A percentile compares a stretch with the other conserved stretches of the same genome.
Conservation (phyloP, 2,888 invertebrate species). For the Orthosia cruda region DNA sequence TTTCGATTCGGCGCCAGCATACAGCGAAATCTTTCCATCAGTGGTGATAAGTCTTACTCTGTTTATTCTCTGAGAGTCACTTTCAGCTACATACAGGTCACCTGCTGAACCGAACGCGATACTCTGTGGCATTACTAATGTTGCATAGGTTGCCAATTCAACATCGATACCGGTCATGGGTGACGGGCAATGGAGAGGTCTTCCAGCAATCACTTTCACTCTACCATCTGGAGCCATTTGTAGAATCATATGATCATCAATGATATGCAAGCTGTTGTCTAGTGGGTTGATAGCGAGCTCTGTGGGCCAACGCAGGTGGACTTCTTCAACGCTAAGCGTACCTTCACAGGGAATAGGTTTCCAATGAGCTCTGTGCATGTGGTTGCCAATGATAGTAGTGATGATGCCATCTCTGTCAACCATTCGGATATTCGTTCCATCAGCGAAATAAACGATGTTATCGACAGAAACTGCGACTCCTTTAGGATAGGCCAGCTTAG, state of each 20-base stretch:
- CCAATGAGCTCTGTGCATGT: slow-evolving; percentile 98
- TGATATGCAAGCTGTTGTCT: slow-evolving; percentile 98
- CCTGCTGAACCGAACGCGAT: slow-evolving; percentile 98
- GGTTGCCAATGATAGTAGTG: slow-evolving; percentile 97
- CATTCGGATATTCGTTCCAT: slow-evolving; percentile 98
- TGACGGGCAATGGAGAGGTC: slow-evolving; percentile 98
- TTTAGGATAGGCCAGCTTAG: slow-evolving; percentile 98
- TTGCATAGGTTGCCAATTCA: slow-evolving; percentile 97
- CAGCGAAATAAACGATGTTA: slow-evolving; percentile 98
- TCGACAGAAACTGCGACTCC: slow-evolving; percentile 98
- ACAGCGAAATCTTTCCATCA: slow-evolving; percentile 98
- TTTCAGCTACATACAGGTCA: slow-evolving; percentile 98
- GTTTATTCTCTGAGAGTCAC: slow-evolving; percentile 98
- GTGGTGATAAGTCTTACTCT: slow-evolving; percentile 97
- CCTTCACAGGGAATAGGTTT: slow-evolving; percentile 98
- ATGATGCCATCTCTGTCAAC: slow-evolving; percentile 98
- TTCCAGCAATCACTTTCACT: slow-evolving; percentile 98
- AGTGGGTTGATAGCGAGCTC: slow-evolving; percentile 98
- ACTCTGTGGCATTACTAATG: slow-evolving; percentile 98
- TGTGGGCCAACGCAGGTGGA: slow-evolving; percentile 99
- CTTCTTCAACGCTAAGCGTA: slow-evolving; percentile 97
- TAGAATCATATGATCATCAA: slow-evolving; percentile 98
- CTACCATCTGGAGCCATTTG: slow-evolving; percentile 98
- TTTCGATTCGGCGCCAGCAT: slow-evolving; percentile 98
- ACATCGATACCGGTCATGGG: slow-evolving; percentile 95